A percentile compares a stretch with the other conserved stretches of the same genome.
Conservation (phyloP, 2,888 invertebrate genomes). For the Melanchra persicariae region DNA sequence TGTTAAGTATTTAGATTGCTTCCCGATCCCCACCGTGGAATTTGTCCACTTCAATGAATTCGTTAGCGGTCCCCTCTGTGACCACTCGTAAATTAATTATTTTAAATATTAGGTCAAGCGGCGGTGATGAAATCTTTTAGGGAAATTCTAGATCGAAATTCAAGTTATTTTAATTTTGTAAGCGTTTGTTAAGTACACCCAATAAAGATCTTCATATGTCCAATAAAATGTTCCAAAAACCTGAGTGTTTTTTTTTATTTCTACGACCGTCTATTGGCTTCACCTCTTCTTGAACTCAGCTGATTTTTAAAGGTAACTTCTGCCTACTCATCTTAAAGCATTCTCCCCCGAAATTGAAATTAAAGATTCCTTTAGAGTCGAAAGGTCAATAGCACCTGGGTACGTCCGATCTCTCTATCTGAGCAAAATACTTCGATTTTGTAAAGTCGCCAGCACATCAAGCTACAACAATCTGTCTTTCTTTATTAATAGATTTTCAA, state of each 20-base stretch:
- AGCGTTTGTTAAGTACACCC: too few species aligned
- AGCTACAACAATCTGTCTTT: too few species aligned
- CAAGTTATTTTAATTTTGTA: conserved; percentile 2
- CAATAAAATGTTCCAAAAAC: neutral
- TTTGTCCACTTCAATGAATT: conserved; percentile 77
- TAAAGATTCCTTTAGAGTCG: conserved; percentile 46
- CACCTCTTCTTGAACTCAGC: neutral
- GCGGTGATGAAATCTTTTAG: conserved; percentile 15
- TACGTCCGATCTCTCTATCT: conserved; percentile 25
- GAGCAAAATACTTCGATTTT: conserved; percentile 34
- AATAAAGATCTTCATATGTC: too few species aligned
- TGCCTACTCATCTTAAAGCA: conserved; percentile 6
- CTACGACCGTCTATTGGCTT: neutral
- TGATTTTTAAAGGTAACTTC: conserved; percentile 15
- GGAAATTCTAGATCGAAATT: conserved; percentile 9
- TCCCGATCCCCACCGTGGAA: conserved; percentile 66
- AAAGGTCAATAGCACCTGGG: conserved; percentile 37
- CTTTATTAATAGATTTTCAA: too few species aligned
- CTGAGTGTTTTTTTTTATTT: neutral
- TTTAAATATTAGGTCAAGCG: conserved; percentile 49
- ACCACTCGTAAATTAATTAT: conserved; percentile 65
- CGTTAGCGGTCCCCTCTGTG: conserved; percentile 61
- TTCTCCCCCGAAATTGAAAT: conserved; percentile 31
- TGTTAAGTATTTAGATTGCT: conserved; percentile 81
- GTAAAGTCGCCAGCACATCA: too few species aligned